Percentiles rank a stretch among this genome's conserved stretches.
These are phyloP conservation scores for Lophura nycthemera DNA, from an alignment of 2,113 vertebrate genomes.

Conservation along the genomic window DNA sequence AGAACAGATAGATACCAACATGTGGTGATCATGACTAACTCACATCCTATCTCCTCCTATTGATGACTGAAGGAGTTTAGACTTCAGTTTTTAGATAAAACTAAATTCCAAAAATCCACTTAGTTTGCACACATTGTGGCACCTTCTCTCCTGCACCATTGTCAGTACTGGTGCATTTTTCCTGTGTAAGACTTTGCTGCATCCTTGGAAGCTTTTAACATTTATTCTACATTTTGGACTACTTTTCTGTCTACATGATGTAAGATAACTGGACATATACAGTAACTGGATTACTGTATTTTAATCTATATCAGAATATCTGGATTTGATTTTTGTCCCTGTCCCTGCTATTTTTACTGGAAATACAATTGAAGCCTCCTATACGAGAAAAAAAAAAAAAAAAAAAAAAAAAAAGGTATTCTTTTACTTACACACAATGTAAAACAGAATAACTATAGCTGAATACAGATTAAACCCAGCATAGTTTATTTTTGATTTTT, in stretches of 20 bases:
- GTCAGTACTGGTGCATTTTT: neutral
- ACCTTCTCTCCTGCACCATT: neutral
- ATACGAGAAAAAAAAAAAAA: neutral
- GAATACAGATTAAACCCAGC: neutral
- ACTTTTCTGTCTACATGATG: neutral
- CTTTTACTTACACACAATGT: neutral
- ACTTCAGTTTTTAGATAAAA: neutral
- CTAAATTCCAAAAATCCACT: neutral
- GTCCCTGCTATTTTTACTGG: neutral
- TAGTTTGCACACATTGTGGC: neutral
- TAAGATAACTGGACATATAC: neutral
- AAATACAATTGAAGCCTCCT: neutral
- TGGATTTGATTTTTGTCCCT: neutral
- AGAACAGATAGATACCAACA: neutral
- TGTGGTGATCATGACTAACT: neutral
- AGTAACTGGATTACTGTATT: neutral
- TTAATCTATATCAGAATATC: neutral
- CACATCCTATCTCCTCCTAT: neutral
- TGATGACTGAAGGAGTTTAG: neutral
- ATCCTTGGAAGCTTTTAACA: neutral
- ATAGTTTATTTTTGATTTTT: constrained; percentile 15
- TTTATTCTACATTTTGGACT: neutral
- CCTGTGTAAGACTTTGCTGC: accelerated
- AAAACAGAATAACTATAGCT: neutral
- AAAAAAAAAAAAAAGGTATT: neutral